These are phyloP conservation scores for Hippocampus comes DNA, from an alignment of 2,113 vertebrate species.

Conservation along the genomic window DNA sequence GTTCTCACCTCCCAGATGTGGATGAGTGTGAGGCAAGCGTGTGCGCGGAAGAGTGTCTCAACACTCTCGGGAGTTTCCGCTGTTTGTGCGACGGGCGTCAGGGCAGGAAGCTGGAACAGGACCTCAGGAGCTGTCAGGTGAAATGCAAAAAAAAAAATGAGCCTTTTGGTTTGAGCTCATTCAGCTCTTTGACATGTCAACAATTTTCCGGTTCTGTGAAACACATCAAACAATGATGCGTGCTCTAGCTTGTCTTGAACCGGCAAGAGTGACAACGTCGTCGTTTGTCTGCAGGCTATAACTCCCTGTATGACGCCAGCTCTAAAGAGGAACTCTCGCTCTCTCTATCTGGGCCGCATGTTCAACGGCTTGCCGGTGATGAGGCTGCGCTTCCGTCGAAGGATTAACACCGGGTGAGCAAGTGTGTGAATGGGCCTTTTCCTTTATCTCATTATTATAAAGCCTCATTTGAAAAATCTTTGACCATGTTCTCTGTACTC, in stretches of 20 bases:
- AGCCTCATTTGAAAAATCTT: background rate
- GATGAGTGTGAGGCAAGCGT: slow-evolving; percentile 83
- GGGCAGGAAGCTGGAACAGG: slow-evolving; percentile 81
- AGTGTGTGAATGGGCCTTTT: background rate
- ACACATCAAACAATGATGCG: background rate
- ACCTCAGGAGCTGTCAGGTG: slow-evolving; percentile 91
- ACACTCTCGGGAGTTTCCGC: slow-evolving; percentile 84
- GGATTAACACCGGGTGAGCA: slow-evolving; percentile 84
- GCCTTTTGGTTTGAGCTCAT: slow-evolving; percentile 3
- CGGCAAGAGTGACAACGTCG: background rate
- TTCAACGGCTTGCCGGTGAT: slow-evolving; percentile 88
- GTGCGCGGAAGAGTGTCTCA: slow-evolving; percentile 87
- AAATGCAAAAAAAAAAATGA: slow-evolving; percentile 21
- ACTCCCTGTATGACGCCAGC: slow-evolving; percentile 78
- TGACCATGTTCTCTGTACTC: too few species aligned
- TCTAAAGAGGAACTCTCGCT: slow-evolving; percentile 83
- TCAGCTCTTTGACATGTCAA: background rate
- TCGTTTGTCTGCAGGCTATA: slow-evolving; percentile 72
- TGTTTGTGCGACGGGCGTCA: slow-evolving; percentile 90
- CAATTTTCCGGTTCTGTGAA: background rate
- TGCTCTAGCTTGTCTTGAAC: background rate
- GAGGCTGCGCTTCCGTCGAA: slow-evolving; percentile 85
- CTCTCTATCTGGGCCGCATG: slow-evolving; percentile 92
- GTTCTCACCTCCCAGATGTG: slow-evolving; percentile 76
- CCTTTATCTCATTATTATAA: too few species aligned